phyloP scores from a whole-genome alignment of 2,888 invertebrate genomes.

The Arctia plantaginis region DNA sequence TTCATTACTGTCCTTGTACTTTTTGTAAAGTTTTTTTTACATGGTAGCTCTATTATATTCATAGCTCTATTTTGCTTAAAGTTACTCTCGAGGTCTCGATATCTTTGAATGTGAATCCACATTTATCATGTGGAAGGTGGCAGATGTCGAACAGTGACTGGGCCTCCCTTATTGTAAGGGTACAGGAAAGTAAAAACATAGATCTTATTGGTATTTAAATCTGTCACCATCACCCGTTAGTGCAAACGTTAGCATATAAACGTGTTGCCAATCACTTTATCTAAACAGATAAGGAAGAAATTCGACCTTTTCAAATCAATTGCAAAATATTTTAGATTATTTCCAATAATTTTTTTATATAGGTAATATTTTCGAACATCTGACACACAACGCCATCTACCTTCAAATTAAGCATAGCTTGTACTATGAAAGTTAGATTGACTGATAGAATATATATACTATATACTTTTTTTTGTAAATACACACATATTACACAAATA shows the following conservation, averaged over 20 bases:
- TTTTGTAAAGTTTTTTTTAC: not conserved
- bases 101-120: not conserved
- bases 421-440: no score
- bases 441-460: no score
- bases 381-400: no score
- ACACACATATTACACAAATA: no score
- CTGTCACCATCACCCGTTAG: not conserved
- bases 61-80: not conserved
- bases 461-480: no score
- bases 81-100: not conserved
- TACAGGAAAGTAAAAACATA: not conserved
- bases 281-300: not conserved
- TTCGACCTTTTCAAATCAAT: not conserved
- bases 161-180: not conserved
- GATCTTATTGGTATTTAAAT: not conserved
- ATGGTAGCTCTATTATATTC: no score
- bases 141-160: not conserved
- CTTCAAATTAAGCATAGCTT: no score
- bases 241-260: not conserved
- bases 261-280: not conserved
- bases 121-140: not conserved
- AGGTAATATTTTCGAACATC: no score
- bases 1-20: constrained; percentile 2
- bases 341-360: no score
- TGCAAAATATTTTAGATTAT: not conserved